phyloP scores from a whole-genome alignment of 2,888 invertebrate species.

The Cyaniris semiargus region DNA sequence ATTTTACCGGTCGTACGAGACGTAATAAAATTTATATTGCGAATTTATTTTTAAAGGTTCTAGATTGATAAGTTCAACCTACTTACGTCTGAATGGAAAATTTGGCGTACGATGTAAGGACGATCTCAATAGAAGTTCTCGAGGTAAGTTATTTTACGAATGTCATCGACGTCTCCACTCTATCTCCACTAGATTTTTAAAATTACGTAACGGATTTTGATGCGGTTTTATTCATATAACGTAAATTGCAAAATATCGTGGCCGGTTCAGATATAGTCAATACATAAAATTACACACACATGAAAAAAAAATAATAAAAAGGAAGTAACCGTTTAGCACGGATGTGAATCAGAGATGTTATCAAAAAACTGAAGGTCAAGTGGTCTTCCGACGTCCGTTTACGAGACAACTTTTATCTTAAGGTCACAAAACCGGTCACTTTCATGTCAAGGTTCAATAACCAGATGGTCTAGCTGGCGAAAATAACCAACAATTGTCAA shows the following conservation, averaged over 20 bases:
- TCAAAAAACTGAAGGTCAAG: not conserved
- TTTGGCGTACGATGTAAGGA: not conserved
- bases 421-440: slow-evolving; percentile 1
- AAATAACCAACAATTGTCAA: not conserved
- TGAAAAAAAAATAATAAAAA: not conserved
- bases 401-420: not conserved
- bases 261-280: too few relatives aligned
- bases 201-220: too few relatives aligned
- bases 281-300: too few relatives aligned
- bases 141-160: not conserved
- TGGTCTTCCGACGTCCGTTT: not conserved
- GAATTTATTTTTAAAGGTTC: not conserved
- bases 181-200: too few relatives aligned
- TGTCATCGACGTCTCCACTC: too few relatives aligned
- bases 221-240: too few relatives aligned
- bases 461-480: not conserved
- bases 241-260: too few relatives aligned
- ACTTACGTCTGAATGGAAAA: not conserved
- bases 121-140: not conserved
- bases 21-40: not conserved
- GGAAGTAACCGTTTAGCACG: not conserved
- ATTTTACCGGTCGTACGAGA: not conserved
- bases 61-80: not conserved
- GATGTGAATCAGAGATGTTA: not conserved
- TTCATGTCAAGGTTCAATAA: not conserved